phyloP scores from a whole-genome alignment of 2,113 vertebrate species.

The Strigops habroptila region DNA sequence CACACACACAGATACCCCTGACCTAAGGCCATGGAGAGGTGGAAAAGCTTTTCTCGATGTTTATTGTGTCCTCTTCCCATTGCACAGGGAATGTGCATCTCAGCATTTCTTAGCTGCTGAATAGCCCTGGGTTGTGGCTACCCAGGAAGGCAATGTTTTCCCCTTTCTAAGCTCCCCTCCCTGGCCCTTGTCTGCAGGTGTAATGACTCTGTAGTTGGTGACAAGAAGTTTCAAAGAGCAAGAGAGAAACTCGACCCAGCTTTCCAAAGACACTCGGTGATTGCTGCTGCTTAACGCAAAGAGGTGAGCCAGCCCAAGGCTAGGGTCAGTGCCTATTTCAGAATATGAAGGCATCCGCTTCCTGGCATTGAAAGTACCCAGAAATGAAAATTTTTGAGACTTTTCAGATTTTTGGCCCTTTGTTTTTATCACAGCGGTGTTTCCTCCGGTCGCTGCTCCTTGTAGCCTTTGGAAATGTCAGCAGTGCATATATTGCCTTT shows the following conservation, averaged over 20 bases:
- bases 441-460: not conserved
- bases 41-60: not conserved
- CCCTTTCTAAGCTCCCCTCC: not conserved
- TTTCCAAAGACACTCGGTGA: not conserved
- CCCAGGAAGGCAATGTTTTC: not conserved
- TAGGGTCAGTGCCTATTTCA: not conserved
- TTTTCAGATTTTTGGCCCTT: not conserved
- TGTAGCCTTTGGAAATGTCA: constrained; percentile 57
- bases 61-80: not conserved
- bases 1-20: not conserved
- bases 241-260: not conserved
- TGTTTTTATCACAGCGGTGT: not conserved
- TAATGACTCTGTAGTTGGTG: not conserved
- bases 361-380: not conserved
- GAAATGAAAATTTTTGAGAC: not conserved
- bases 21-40: fast-evolving
- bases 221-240: not conserved
- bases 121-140: not conserved
- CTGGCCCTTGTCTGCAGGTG: not conserved
- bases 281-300: not conserved
- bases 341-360: not conserved
- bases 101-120: not conserved
- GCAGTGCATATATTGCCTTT: not conserved
- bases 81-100: not conserved
- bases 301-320: not conserved